phyloP scores from a whole-genome alignment of 2,113 vertebrate species.

The Oryzias woworae region DNA sequence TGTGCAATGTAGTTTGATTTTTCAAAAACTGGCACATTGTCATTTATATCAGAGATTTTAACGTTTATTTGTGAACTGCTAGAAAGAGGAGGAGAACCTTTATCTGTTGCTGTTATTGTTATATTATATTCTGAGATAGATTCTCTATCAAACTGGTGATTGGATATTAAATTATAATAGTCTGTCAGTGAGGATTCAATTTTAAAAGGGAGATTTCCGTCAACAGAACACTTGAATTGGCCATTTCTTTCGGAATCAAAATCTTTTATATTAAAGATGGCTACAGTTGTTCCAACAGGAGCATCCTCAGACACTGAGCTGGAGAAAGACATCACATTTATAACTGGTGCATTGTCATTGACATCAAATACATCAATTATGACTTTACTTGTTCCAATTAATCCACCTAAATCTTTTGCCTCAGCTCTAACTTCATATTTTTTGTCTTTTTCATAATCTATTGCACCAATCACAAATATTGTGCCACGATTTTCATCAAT shows the following conservation, averaged over 20 bases:
- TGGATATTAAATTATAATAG: slow-evolving; percentile 54
- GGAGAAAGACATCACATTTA: slow-evolving; percentile 26
- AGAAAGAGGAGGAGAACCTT: slow-evolving; percentile 46
- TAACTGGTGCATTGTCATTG: slow-evolving; percentile 54
- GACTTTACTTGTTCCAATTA: slow-evolving; percentile 51
- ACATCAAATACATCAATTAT: slow-evolving; percentile 57
- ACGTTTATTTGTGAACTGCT: slow-evolving; percentile 34
- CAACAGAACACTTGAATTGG: slow-evolving; percentile 38
- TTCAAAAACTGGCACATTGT: slow-evolving; percentile 62
- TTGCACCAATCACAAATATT: background rate
- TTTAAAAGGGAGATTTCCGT: slow-evolving; percentile 40
- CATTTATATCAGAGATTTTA: slow-evolving; percentile 66
- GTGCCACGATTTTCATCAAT: slow-evolving; percentile 4
- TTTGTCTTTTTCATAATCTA: slow-evolving; percentile 19
- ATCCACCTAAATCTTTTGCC: slow-evolving; percentile 58
- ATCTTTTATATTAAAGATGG: slow-evolving; percentile 59
- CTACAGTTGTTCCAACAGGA: slow-evolving; percentile 22
- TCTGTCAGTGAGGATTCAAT: slow-evolving; percentile 54
- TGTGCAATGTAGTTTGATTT: slow-evolving; percentile 18
- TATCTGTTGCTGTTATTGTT: slow-evolving; percentile 49
- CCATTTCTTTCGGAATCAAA: slow-evolving; percentile 54
- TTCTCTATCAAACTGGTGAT: slow-evolving; percentile 50
- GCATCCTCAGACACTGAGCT: slow-evolving; percentile 14
- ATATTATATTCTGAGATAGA: slow-evolving; percentile 50
- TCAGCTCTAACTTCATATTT: slow-evolving; percentile 29